Evolutionary conservation across 2,797 vertebrate species (phyloP).

Genomic region (Eulemur albifrons): DNA sequence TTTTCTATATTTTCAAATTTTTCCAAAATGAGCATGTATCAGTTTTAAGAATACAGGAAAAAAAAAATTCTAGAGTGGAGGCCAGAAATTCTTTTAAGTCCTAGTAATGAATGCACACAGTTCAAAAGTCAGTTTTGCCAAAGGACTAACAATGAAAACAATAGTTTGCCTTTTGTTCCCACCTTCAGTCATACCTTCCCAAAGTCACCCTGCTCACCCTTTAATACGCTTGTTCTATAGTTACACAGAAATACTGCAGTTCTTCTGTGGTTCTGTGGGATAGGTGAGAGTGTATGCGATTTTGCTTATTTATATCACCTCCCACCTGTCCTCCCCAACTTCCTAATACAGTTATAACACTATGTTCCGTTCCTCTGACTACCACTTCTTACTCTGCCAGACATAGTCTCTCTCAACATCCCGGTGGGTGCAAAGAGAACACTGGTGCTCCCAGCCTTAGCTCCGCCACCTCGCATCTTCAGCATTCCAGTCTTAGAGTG

Average conservation of each 20-base stretch:
- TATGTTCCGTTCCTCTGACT: neutral
- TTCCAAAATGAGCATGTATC: neutral
- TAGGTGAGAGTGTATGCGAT: neutral
- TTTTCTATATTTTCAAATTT: neutral
- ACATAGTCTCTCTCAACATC: neutral
- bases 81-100: neutral
- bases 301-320: neutral
- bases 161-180: neutral
- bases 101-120: neutral
- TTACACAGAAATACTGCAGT: neutral
- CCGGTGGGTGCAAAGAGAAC: neutral
- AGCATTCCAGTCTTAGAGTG: neutral
- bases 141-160: neutral
- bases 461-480: neutral
- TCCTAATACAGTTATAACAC: neutral
- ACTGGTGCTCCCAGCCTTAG: accelerated
- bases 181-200: neutral
- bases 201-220: neutral
- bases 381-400: neutral
- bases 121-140: slow-evolving; percentile 5
- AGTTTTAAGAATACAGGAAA: neutral
- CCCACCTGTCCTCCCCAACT: neutral
- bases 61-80: neutral
- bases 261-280: neutral
- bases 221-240: neutral